Conservation (phyloP, 2,888 invertebrate species). For the Folsomia candida region DNA sequence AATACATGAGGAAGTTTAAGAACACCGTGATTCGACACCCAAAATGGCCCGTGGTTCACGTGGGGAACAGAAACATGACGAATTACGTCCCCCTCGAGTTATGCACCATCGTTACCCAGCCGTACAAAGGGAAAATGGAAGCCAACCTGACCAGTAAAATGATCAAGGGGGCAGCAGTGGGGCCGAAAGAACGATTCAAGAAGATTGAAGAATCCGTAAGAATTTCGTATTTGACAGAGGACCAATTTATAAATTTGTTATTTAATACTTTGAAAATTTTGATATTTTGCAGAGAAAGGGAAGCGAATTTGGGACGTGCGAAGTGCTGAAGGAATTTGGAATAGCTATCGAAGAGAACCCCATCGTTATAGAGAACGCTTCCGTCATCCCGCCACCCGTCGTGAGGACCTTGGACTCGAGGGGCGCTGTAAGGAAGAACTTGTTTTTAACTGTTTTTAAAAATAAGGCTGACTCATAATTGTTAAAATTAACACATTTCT, state of each 20-base stretch:
- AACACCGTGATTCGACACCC: conserved; percentile 56
- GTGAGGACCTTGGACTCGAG: conserved; percentile 54
- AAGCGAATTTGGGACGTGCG: conserved; percentile 22
- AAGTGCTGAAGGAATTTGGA: conserved; percentile 61
- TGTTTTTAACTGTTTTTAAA: neutral
- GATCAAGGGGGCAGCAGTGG: conserved; percentile 63
- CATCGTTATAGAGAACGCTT: conserved; percentile 56
- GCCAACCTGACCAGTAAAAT: conserved; percentile 64
- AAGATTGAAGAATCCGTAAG: conserved; percentile 60
- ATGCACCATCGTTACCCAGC: conserved; percentile 63
- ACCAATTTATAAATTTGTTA: neutral
- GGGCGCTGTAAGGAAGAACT: neutral
- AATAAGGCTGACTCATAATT: neutral
- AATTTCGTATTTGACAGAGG: neutral
- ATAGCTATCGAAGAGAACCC: conserved; percentile 59
- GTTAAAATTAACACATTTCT: no score
- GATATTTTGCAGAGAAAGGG: conserved; percentile 8
- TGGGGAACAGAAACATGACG: conserved; percentile 59
- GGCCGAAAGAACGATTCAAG: conserved; percentile 61
- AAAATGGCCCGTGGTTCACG: conserved; percentile 62
- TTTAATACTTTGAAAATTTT: neutral
- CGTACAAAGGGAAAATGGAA: conserved; percentile 63
- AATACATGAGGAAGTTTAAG: conserved; percentile 25
- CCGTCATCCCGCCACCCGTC: conserved; percentile 61
- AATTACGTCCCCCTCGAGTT: no score